phyloP scores from a whole-genome alignment of 1,140 invertebrate genomes.

The Rhizoglyphus robini region DNA sequence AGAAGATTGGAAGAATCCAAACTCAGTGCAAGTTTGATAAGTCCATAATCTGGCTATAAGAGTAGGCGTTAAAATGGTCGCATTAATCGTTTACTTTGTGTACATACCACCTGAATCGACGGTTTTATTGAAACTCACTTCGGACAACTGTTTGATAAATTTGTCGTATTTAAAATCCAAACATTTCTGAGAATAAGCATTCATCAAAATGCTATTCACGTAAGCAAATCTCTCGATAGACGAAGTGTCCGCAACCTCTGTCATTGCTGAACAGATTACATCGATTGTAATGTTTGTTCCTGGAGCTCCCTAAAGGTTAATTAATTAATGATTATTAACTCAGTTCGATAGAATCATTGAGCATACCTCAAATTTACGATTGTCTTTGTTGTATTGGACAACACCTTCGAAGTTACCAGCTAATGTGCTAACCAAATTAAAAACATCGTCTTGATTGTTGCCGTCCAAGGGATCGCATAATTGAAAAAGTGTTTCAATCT shows the following conservation, averaged over 20 bases:
- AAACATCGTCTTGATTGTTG: slow-evolving; percentile 50
- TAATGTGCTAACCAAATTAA: slow-evolving; percentile 63
- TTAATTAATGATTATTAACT: slow-evolving; percentile 5
- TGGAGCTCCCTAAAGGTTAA: slow-evolving; percentile 34
- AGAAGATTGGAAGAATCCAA: slow-evolving; percentile 85
- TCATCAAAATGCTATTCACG: slow-evolving; percentile 55
- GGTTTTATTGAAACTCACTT: slow-evolving; percentile 46
- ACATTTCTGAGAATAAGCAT: slow-evolving; percentile 54
- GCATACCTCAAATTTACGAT: slow-evolving; percentile 47
- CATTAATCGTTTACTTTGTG: not conserved
- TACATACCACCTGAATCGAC: not conserved
- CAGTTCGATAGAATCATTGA: slow-evolving; percentile 16
- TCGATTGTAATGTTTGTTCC: slow-evolving; percentile 62
- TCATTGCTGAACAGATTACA: slow-evolving; percentile 58
- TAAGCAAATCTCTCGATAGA: slow-evolving; percentile 50
- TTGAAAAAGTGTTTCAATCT: slow-evolving; percentile 53
- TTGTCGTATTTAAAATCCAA: slow-evolving; percentile 66
- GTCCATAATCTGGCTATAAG: slow-evolving; percentile 68
- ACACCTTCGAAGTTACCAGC: slow-evolving; percentile 60
- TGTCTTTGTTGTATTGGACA: slow-evolving; percentile 90
- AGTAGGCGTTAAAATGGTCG: not conserved
- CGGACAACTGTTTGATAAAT: slow-evolving; percentile 55
- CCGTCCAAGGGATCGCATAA: slow-evolving; percentile 61
- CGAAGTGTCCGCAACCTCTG: slow-evolving; percentile 42
- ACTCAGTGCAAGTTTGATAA: slow-evolving; percentile 91